Percentiles rank a stretch among this genome's conserved stretches.
phyloP scores from a whole-genome alignment of 1,140 invertebrate species.

The Lordiphosa mommai region DNA sequence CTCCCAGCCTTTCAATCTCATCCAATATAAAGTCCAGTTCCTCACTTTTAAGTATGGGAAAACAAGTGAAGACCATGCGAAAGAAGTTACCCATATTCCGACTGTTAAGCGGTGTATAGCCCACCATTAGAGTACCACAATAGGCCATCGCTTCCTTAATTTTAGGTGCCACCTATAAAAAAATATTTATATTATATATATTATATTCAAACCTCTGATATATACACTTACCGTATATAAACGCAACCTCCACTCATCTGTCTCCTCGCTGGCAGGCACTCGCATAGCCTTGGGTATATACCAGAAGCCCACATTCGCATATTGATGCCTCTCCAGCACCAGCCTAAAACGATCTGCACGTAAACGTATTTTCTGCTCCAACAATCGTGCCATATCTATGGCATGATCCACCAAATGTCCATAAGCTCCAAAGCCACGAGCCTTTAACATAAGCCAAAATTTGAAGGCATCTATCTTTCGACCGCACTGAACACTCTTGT shows the following conservation, averaged over 20 bases:
- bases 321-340: constrained; percentile 84
- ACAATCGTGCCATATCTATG: constrained; percentile 82
- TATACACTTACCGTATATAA: constrained; percentile 82
- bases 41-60: constrained; percentile 81
- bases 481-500: constrained; percentile 96
- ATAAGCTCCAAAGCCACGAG: constrained; percentile 84
- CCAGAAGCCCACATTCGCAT: constrained; percentile 95
- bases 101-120: constrained; percentile 88
- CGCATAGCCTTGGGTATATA: constrained; percentile 91
- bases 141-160: constrained; percentile 91
- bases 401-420: constrained; percentile 83
- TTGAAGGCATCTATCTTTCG: constrained; percentile 96
- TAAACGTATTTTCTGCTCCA: constrained; percentile 80
- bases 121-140: constrained; percentile 90
- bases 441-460: constrained; percentile 96
- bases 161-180: constrained; percentile 87
- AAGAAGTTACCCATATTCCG: constrained; percentile 90
- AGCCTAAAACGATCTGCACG: constrained; percentile 82
- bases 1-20: constrained; percentile 69
- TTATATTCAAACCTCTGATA: neutral
- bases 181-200: neutral
- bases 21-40: constrained; percentile 67
- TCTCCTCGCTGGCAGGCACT: constrained; percentile 80
- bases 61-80: constrained; percentile 91
- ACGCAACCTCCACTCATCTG: constrained; percentile 84